Evolutionary conservation across 2,797 vertebrate species (phyloP), one percentile per base, ranked within the genome.

Genomic region (Cichlasoma orientale): DNA sequence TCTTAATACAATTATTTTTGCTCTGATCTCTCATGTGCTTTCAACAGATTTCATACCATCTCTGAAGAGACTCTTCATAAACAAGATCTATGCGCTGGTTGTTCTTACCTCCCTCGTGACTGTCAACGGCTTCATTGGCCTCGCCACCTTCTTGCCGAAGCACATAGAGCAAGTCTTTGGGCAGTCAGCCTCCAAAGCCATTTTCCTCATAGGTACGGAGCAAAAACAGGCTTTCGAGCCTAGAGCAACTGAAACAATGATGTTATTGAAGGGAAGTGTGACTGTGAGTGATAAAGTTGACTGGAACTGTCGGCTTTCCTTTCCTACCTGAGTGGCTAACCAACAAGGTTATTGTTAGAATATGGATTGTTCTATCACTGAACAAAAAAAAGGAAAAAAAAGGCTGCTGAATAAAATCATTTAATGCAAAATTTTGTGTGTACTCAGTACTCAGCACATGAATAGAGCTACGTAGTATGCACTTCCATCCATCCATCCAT

Each of bases 141-240:
- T 99, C 96, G 97, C 99, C 84, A 99, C 98, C 0, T 99, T 98
- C 78, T 98, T 99, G 80, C 96, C 98, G 1, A 99, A 99, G 86
- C 98, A 95, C 79, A 95, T 99, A 84, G 98, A 99, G 41, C 98
- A 99, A 53, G 90, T 96, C 52, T 99, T 96, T 1, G 97, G 97
- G 25, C 97, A 99, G 84, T 96, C 97, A 1, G 92, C 97, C 38
- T 97, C 97, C 44, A 98, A 95, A 89, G 96, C 96, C 58, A 99
- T 97, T 94, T 98, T 99, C 66, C 74, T 96, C 73, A 96, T 96
- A 86, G 95, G 94, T 95, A 92, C 13, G 16, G 5, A 66, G 29
- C 59, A 33, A 25, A 6, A 56, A 57, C 38, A 56, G 21, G 9
- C 23, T 25, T 13, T n/a, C 33, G 31, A 4, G 25, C 54, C 55